Evolutionary conservation across 2,113 vertebrate genomes (phyloP).

Genomic region (Chunga burmeisteri): DNA sequence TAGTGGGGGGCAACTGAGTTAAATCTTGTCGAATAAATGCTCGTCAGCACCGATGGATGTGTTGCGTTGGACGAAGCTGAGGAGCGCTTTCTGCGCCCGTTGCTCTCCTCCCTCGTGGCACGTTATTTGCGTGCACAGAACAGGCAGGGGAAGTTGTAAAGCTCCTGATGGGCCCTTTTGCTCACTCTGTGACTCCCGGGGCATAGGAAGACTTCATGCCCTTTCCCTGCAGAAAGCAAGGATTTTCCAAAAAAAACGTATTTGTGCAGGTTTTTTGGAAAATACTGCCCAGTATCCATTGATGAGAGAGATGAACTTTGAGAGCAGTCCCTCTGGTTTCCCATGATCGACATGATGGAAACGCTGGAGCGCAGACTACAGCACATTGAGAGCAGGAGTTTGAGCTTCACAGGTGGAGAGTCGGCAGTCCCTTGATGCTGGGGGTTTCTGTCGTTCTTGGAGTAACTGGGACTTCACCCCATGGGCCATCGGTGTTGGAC

Average conservation of each 20-base stretch:
- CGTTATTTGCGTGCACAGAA: neutral
- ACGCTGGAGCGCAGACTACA: neutral
- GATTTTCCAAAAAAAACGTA: neutral
- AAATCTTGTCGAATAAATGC: neutral
- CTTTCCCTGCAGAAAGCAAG: neutral
- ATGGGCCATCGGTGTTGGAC: neutral
- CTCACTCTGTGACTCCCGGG: neutral
- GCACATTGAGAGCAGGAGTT: neutral
- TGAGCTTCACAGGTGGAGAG: neutral
- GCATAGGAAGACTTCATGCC: neutral
- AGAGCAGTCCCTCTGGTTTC: neutral
- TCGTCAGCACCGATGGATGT: fast-evolving
- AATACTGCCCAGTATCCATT: neutral
- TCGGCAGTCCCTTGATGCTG: neutral
- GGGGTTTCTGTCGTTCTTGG: neutral
- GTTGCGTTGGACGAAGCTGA: neutral
- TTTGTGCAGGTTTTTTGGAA: neutral
- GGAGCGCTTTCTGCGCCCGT: neutral
- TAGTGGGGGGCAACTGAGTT: neutral
- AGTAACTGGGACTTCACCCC: neutral
- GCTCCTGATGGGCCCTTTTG: neutral
- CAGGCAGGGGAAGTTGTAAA: neutral
- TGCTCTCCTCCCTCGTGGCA: neutral
- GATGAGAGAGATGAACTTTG: neutral
- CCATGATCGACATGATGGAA: neutral